Evolutionary conservation across 2,888 invertebrate genomes (phyloP).

Genomic region (Diplolepis rosae): DNA sequence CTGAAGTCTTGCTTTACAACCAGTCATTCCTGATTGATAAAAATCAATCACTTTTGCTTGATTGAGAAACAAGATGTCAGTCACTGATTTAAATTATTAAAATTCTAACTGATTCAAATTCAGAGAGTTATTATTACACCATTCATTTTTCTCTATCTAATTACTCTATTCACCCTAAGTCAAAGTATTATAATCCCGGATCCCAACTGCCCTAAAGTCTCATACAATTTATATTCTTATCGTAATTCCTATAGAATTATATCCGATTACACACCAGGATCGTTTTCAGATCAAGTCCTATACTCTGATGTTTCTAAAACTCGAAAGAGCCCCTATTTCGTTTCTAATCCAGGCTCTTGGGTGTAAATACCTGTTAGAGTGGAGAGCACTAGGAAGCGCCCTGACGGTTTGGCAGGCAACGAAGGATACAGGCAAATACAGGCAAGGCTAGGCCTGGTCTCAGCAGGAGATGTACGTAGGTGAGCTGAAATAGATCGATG

Average conservation of each 20-base stretch:
- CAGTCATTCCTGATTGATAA: no score
- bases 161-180: no score
- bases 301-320: not conserved
- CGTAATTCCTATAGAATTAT: not conserved
- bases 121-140: no score
- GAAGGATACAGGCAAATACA: not conserved
- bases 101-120: no score
- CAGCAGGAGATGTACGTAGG: slow-evolving; percentile 19
- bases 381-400: not conserved
- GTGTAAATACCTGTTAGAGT: slow-evolving; percentile 7
- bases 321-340: not conserved
- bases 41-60: no score
- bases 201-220: no score
- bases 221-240: no score
- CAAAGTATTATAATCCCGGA: no score
- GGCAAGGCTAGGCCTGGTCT: slow-evolving; percentile 24
- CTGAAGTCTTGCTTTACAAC: no score
- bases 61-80: no score
- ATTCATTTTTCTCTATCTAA: no score
- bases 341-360: slow-evolving; percentile 17
- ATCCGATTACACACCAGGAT: not conserved
- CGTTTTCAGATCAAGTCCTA: not conserved
- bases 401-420: not conserved
- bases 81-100: no score
- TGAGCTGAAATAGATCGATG: slow-evolving; percentile 33